Base-by-base conservation (phyloP, 2,888 invertebrate species). In the Litoditis marina region DNA sequence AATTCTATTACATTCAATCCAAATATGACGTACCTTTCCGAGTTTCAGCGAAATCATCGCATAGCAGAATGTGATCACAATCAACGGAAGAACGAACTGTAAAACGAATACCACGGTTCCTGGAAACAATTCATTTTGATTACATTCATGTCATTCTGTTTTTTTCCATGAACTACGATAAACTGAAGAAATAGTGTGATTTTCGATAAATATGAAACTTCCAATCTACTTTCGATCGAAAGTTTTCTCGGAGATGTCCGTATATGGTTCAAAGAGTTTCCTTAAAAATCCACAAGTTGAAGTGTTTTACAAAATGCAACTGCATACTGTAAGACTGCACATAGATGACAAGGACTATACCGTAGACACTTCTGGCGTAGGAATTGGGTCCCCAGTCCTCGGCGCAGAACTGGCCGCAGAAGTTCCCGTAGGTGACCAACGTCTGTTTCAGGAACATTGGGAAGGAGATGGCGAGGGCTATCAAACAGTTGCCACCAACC, bases 61-160 rank as follows among this genome's bases (percentile, higher is more conserved):
- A 60, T 81, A 81, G 64, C 81, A 81, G 58, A 74, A 74, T 22
- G 76, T 68, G 56, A 81, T 81, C 28, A 76, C 70, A 28, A 78
- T 54, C 25, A 81, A 69, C 7, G 81, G 81, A 22, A 81, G 55
- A n/a, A 78, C 76, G 49, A 81, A 81, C 53, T 81, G 81, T 13
- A 78, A 65, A 22, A 81, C 56, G 42, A 80, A 76, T 19, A 81
- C 79, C 13, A 78, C 56, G 0, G 79, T 80, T 5, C 80, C 78
- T 78, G 47, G 54, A 71, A 66, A 19, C 36, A 34, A 27, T 13
- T 13, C 16, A 1, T 47, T 22, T 13, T 39, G 11, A 39, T 39
- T n/a, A 39, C 11, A 13, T 39, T 39, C 39, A 39, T n/a, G n/a
- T 39, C 39, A 13, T 39, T 11, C n/a, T n/a, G n/a, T 39, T 39